Evolutionary conservation across 1,140 invertebrate genomes (phyloP).

Genomic region (Trachymyrmex septentrionalis): DNA sequence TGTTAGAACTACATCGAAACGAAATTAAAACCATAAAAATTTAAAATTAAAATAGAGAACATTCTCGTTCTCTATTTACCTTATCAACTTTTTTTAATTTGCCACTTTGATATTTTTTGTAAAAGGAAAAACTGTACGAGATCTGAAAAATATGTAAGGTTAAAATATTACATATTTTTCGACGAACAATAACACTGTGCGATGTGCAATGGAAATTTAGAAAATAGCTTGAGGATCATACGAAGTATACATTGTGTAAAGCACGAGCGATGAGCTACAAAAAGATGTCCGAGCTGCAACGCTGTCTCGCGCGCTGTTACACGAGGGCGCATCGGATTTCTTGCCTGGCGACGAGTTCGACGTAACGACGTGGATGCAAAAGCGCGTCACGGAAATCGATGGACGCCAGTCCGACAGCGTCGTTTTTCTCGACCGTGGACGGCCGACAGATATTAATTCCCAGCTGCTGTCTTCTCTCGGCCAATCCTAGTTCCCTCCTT

Average conservation of each 20-base stretch:
- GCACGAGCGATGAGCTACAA: slow-evolving; percentile 12
- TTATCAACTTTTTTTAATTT: background rate
- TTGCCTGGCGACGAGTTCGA: slow-evolving; percentile 49
- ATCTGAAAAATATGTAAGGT: background rate
- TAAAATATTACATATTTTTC: background rate
- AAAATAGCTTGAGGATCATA: slow-evolving; percentile 4
- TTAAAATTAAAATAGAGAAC: background rate
- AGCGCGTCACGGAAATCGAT: slow-evolving; percentile 52
- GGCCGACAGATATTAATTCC: slow-evolving; percentile 59
- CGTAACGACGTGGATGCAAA: slow-evolving; percentile 51
- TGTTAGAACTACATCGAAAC: background rate
- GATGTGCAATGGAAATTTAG: background rate
- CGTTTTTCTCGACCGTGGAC: slow-evolving; percentile 19
- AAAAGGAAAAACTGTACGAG: background rate
- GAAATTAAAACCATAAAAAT: background rate
- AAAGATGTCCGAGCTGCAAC: slow-evolving; percentile 34
- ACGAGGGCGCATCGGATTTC: slow-evolving; percentile 42
- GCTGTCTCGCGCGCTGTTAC: slow-evolving; percentile 43
- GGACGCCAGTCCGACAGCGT: slow-evolving; percentile 35
- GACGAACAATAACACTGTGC: background rate
- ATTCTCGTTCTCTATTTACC: background rate
- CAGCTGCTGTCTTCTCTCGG: slow-evolving; percentile 19
- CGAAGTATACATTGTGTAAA: slow-evolving; percentile 4
- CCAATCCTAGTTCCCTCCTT: background rate
- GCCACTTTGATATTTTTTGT: background rate